These are phyloP conservation scores for Trididemnum nubilum DNA, from an alignment of 23 tunicate genomes.

Conservation along the genomic window DNA sequence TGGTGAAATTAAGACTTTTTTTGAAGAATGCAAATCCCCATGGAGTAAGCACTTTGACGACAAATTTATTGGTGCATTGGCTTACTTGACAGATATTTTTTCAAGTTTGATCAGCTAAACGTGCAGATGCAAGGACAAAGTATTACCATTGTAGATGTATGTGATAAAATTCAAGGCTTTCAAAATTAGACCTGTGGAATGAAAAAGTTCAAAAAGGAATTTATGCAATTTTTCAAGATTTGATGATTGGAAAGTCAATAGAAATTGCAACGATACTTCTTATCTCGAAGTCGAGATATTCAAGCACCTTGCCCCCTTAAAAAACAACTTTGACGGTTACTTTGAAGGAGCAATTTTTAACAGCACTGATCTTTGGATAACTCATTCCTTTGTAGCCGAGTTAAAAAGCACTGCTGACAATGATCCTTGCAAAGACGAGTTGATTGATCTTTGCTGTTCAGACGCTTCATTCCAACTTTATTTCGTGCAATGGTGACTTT, in stretches of 20 bases:
- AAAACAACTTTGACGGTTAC: constrained; percentile 54
- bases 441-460: constrained; percentile 43
- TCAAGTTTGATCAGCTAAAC: constrained; percentile 18
- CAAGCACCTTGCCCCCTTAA: constrained; percentile 49
- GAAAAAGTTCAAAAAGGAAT: constrained; percentile 18
- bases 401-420: constrained; percentile 47
- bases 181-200: constrained; percentile 22
- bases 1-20: constrained; percentile 33
- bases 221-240: constrained; percentile 20
- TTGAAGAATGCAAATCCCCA: constrained; percentile 36
- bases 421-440: constrained; percentile 40
- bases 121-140: constrained; percentile 23
- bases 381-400: constrained; percentile 35
- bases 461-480: constrained; percentile 35
- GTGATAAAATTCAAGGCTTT: constrained; percentile 12
- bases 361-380: constrained; percentile 39
- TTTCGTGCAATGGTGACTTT: constrained; percentile 38
- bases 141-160: constrained; percentile 19
- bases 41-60: constrained; percentile 25
- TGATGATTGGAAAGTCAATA: constrained; percentile 10
- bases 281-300: constrained; percentile 41
- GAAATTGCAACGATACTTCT: constrained; percentile 30
- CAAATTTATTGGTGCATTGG: constrained; percentile 30
- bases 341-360: constrained; percentile 39
- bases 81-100: constrained; percentile 26